These are phyloP conservation scores for Lasioglossum baleicum DNA, from an alignment of 1,140 invertebrate species.

Conservation along the genomic window DNA sequence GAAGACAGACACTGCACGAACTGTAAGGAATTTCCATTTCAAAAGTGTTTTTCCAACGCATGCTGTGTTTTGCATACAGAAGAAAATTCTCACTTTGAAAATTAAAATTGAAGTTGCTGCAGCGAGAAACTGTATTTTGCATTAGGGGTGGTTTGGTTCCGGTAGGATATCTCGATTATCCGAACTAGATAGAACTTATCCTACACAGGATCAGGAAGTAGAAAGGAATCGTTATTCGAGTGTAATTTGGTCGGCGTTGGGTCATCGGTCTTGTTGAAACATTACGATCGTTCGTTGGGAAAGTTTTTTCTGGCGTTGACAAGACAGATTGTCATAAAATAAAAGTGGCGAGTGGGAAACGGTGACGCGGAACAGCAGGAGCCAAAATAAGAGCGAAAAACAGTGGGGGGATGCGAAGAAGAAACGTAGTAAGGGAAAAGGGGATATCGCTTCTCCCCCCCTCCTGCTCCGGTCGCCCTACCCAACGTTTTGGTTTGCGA, in stretches of 20 bases:
- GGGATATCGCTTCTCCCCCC: conserved; percentile 6
- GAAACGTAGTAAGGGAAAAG: not conserved
- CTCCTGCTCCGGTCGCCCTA: not conserved
- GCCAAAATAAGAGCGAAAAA: conserved; percentile 6
- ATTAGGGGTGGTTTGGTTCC: no score
- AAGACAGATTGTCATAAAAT: conserved; percentile 57
- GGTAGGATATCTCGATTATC: no score
- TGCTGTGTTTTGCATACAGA: no score
- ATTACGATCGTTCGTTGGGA: conserved; percentile 54
- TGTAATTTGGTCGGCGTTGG: conserved; percentile 56
- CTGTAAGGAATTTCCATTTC: no score
- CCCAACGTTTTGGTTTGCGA: conserved; percentile 45
- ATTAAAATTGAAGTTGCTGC: no score
- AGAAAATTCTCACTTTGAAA: no score
- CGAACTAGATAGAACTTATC: no score
- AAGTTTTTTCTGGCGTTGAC: conserved; percentile 71
- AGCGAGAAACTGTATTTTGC: no score
- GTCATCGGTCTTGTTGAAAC: conserved; percentile 56
- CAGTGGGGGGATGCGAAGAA: not conserved
- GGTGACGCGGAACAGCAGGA: conserved; percentile 12
- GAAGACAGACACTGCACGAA: no score
- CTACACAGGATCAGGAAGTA: not conserved
- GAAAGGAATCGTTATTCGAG: conserved; percentile 66
- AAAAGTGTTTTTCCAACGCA: no score
- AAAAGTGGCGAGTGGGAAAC: conserved; percentile 11